Conservation (phyloP, 2,113 vertebrate species). For the Egretta garzetta region DNA sequence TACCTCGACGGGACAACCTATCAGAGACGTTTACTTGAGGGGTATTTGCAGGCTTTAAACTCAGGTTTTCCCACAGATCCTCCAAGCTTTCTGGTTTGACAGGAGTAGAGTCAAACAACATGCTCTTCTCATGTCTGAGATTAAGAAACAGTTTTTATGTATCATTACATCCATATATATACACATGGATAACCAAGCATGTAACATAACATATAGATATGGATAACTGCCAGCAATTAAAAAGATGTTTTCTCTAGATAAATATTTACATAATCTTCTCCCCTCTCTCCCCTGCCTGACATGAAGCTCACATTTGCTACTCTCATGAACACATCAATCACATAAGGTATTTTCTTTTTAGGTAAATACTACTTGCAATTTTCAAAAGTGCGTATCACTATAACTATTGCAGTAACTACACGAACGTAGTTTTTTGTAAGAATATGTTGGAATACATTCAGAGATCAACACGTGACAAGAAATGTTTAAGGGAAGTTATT, state of each 20-base stretch:
- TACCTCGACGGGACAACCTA: slow-evolving; percentile 85
- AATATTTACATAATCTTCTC: background rate
- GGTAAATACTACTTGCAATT: background rate
- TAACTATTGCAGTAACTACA: background rate
- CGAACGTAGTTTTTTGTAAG: background rate
- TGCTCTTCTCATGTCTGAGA: slow-evolving; percentile 77
- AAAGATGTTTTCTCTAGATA: background rate
- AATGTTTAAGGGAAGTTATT: background rate
- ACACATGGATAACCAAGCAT: background rate
- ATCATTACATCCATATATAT: background rate
- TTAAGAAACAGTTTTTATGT: background rate
- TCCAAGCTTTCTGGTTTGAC: slow-evolving; percentile 84
- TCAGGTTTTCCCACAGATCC: slow-evolving; percentile 89
- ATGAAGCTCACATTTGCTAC: background rate
- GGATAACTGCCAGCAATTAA: background rate
- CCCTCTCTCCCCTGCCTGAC: rapidly evolving
- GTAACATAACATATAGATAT: background rate
- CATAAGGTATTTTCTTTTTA: background rate
- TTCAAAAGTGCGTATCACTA: background rate
- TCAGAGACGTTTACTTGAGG: slow-evolving; percentile 79
- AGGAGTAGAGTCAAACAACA: slow-evolving; percentile 73
- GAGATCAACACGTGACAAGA: background rate
- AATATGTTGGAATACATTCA: background rate
- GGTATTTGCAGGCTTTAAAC: slow-evolving; percentile 80
- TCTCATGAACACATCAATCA: rapidly evolving